These are phyloP conservation scores for Diabrotica undecimpunctata DNA, from an alignment of 1,140 invertebrate species.

Conservation along the genomic window DNA sequence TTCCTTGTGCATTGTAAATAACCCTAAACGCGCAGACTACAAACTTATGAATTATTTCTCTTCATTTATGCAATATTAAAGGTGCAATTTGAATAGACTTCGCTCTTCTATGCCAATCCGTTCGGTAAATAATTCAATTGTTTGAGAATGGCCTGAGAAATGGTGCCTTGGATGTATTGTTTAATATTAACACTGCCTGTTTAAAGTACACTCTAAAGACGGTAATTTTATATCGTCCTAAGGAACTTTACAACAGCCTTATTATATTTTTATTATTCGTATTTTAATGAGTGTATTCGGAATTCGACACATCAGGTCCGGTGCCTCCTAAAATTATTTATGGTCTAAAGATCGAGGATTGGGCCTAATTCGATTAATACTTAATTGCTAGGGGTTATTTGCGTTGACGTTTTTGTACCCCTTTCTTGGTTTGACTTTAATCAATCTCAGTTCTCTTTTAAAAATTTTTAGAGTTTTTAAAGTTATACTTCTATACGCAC, in stretches of 20 bases:
- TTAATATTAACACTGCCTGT: constrained; percentile 45
- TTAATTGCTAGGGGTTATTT: too few species aligned
- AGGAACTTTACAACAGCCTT: constrained; percentile 3
- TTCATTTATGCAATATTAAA: constrained; percentile 49
- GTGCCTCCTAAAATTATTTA: neutral
- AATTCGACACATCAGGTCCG: neutral
- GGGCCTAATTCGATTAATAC: too few species aligned
- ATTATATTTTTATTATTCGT: neutral
- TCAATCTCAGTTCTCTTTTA: too few species aligned
- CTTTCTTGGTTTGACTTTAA: too few species aligned
- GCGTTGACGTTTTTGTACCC: too few species aligned
- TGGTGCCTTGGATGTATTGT: constrained; percentile 43
- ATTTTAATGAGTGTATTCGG: neutral
- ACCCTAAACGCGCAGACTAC: constrained; percentile 49
- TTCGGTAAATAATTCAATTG: constrained; percentile 50
- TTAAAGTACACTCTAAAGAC: constrained; percentile 39
- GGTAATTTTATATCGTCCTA: constrained; percentile 36
- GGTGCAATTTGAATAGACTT: constrained; percentile 50
- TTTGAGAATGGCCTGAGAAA: constrained; percentile 45
- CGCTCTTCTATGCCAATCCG: constrained; percentile 49
- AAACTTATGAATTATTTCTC: constrained; percentile 50
- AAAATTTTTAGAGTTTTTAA: too few species aligned
- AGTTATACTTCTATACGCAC: too few species aligned
- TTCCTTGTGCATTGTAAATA: constrained; percentile 50
- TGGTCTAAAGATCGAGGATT: neutral